phyloP scores from a whole-genome alignment of 2,797 vertebrate species.

The Eulemur rubriventer region DNA sequence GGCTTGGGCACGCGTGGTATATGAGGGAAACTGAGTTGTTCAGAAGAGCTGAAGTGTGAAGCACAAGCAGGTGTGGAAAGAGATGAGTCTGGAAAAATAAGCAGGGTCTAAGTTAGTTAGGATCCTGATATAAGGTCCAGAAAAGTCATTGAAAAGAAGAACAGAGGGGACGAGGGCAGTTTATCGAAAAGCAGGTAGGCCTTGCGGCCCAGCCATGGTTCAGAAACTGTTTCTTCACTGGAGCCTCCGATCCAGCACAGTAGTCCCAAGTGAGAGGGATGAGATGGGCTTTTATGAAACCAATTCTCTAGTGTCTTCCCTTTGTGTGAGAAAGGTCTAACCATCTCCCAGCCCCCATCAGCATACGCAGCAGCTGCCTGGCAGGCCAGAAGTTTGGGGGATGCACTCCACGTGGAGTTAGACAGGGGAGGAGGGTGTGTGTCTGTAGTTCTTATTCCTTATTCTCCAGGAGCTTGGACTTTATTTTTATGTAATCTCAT shows the following conservation, averaged over 20 bases:
- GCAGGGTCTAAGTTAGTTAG: background rate
- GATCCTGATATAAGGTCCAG: background rate
- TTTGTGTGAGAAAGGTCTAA: background rate
- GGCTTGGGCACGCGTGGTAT: fast-evolving
- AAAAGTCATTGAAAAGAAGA: background rate
- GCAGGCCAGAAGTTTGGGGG: background rate
- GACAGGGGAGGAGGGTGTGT: fast-evolving
- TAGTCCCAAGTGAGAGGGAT: background rate
- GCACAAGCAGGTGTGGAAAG: background rate
- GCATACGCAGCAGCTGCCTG: fast-evolving
- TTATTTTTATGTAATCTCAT: background rate
- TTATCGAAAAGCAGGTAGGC: background rate
- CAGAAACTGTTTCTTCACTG: background rate
- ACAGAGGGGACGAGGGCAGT: fast-evolving
- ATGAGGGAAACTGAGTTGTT: fast-evolving
- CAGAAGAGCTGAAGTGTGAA: too few relatives aligned
- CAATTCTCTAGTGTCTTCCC: background rate
- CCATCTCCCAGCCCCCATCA: background rate
- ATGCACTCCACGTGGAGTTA: fast-evolving
- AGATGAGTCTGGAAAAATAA: background rate
- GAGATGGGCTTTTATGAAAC: background rate
- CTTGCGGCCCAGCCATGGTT: background rate
- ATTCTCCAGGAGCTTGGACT: fast-evolving
- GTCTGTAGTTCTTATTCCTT: fast-evolving
- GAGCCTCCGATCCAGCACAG: fast-evolving